phyloP scores from a whole-genome alignment of 2,888 invertebrate genomes.

The Melanargia galathea region DNA sequence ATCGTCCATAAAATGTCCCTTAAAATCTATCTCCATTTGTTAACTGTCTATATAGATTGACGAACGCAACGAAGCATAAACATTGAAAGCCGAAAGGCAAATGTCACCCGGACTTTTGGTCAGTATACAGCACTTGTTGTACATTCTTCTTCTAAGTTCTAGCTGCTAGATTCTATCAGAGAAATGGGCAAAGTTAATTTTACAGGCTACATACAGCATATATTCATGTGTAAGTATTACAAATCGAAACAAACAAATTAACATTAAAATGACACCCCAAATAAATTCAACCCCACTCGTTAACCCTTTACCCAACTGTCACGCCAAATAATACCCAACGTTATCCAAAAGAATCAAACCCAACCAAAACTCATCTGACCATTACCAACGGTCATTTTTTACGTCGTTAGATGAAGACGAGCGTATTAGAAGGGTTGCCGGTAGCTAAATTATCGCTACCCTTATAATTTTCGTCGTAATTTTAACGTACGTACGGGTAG shows the following conservation, averaged over 20 bases:
- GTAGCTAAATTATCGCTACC: slow-evolving; percentile 53
- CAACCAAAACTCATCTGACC: slow-evolving; percentile 56
- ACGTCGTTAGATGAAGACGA: slow-evolving; percentile 52
- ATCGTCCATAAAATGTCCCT: too few relatives aligned
- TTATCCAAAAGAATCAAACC: slow-evolving; percentile 40
- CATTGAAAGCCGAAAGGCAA: too few relatives aligned
- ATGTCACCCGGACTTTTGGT: too few relatives aligned
- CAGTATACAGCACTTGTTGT: too few relatives aligned
- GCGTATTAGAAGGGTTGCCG: slow-evolving; percentile 52
- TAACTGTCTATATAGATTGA: too few relatives aligned
- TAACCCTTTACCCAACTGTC: slow-evolving; percentile 39
- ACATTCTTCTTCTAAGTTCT: too few relatives aligned
- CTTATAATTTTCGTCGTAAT: slow-evolving; percentile 52
- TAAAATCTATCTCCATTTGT: too few relatives aligned
- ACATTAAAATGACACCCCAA: slow-evolving; percentile 22
- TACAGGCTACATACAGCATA: too few relatives aligned
- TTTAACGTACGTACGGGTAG: slow-evolving; percentile 43
- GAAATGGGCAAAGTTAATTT: too few relatives aligned
- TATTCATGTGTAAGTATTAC: too few relatives aligned
- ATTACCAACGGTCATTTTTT: slow-evolving; percentile 67
- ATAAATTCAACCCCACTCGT: slow-evolving; percentile 23
- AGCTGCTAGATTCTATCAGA: too few relatives aligned
- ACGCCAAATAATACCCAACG: slow-evolving; percentile 23
- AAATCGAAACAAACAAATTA: slow-evolving; percentile 15
- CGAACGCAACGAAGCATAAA: too few relatives aligned